Evolutionary conservation across 2,797 vertebrate species (phyloP).

Genomic region (Diplodus puntazzo): DNA sequence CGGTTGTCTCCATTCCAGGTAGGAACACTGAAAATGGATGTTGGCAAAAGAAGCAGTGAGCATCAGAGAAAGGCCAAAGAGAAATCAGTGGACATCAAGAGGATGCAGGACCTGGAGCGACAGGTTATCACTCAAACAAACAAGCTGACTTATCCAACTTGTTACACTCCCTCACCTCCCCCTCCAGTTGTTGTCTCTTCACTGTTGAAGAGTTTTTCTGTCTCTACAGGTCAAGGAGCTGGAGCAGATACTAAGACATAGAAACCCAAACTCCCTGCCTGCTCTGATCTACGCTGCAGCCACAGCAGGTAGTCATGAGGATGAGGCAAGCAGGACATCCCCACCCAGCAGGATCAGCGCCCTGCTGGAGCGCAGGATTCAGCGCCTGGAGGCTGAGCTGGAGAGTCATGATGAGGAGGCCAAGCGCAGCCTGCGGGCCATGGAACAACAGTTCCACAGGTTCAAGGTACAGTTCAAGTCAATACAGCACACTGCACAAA

Average conservation of each 20-base stretch:
- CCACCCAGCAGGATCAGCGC: slow-evolving; percentile 71
- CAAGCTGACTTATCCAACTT: not conserved
- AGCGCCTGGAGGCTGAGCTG: slow-evolving; percentile 92
- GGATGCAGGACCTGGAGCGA: slow-evolving; percentile 91
- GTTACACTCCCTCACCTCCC: too few species aligned
- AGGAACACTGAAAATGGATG: slow-evolving; percentile 88
- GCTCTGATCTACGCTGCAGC: slow-evolving; percentile 93
- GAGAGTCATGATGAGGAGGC: slow-evolving; percentile 93
- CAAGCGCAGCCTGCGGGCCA: slow-evolving; percentile 89
- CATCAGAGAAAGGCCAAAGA: slow-evolving; percentile 87
- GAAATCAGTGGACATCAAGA: slow-evolving; percentile 87
- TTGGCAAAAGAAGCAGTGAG: slow-evolving; percentile 80
- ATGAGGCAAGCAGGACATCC: not conserved
- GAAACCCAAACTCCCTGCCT: slow-evolving; percentile 93
- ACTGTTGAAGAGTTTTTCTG: not conserved
- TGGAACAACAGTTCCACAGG: slow-evolving; percentile 95
- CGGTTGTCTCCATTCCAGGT: slow-evolving; percentile 81
- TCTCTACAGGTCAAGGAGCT: slow-evolving; percentile 83
- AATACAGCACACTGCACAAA: too few species aligned
- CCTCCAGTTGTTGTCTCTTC: not conserved
- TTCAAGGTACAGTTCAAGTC: slow-evolving; percentile 86
- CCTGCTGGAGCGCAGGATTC: slow-evolving; percentile 91
- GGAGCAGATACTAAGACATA: slow-evolving; percentile 87
- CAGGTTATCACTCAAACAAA: slow-evolving; percentile 79
- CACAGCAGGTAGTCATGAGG: slow-evolving; percentile 57